phyloP scores from a whole-genome alignment of 1,140 invertebrate genomes.

The Pogonus chalceus region DNA sequence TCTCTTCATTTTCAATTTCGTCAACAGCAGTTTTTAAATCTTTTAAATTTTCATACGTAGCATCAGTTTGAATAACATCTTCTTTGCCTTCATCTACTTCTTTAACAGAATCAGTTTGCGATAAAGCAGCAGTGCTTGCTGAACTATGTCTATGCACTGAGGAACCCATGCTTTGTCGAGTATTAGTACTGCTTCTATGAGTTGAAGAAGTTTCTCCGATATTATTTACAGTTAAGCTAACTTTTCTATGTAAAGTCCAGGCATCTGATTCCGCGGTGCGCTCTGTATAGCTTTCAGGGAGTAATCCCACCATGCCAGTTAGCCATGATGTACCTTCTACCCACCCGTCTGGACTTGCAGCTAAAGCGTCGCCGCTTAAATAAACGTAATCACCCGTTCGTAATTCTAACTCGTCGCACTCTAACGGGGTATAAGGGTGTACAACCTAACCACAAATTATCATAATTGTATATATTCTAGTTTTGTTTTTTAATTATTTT shows the following conservation, averaged over 20 bases:
- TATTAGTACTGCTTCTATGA: not conserved
- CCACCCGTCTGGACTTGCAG: slow-evolving; percentile 72
- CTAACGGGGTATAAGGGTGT: slow-evolving; percentile 63
- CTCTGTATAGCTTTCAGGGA: slow-evolving; percentile 73
- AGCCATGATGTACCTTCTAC: slow-evolving; percentile 79
- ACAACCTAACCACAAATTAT: slow-evolving; percentile 46
- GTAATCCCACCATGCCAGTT: slow-evolving; percentile 65
- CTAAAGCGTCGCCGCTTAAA: slow-evolving; percentile 60
- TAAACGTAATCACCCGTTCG: slow-evolving; percentile 79
- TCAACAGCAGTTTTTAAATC: not conserved
- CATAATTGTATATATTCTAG: slow-evolving; percentile 11
- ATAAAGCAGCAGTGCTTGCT: not conserved
- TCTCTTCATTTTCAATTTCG: not conserved
- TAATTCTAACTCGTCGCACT: slow-evolving; percentile 75
- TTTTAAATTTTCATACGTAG: slow-evolving; percentile 2
- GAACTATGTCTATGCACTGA: not conserved
- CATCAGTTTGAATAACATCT: not conserved
- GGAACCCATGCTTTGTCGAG: not conserved
- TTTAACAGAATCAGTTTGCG: not conserved
- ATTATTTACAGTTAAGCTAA: slow-evolving; percentile 39
- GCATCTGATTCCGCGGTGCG: slow-evolving; percentile 78
- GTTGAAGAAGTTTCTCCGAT: not conserved
- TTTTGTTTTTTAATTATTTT: not conserved
- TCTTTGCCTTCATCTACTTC: not conserved
- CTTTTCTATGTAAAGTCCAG: slow-evolving; percentile 74